A percentile compares a stretch with the other conserved stretches of the same genome.
These are phyloP conservation scores for Scaptodrosophila lebanonensis DNA, from an alignment of 1,140 invertebrate genomes.

Conservation along the genomic window DNA sequence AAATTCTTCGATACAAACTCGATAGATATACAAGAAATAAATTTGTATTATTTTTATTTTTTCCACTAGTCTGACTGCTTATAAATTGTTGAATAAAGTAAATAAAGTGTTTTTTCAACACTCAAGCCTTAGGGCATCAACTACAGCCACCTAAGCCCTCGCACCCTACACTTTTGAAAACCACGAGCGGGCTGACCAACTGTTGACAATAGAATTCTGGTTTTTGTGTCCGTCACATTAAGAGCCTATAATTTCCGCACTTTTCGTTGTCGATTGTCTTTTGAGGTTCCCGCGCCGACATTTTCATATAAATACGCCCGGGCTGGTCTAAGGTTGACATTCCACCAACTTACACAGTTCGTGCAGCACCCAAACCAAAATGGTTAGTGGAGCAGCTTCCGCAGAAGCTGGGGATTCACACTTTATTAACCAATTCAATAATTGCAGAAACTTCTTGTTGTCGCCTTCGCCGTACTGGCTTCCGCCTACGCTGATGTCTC, in stretches of 20 bases:
- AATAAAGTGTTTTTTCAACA: no score
- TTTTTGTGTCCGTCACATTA: constrained; percentile 60
- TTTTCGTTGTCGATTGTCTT: constrained; percentile 33
- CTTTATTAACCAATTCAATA: background rate
- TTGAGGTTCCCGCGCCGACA: constrained; percentile 14
- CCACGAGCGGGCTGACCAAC: constrained; percentile 4
- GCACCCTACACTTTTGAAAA: constrained; percentile 34
- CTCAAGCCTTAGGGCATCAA: no score
- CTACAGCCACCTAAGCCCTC: background rate
- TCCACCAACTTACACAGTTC: constrained; percentile 39
- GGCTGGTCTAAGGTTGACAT: constrained; percentile 16
- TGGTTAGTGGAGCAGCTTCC: constrained; percentile 36
- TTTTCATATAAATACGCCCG: constrained; percentile 58
- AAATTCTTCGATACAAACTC: no score
- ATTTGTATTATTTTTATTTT: no score
- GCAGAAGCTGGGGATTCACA: background rate
- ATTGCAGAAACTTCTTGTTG: constrained; percentile 57
- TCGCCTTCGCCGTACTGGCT: constrained; percentile 61
- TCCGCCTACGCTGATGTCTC: constrained; percentile 68
- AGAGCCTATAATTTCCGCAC: constrained; percentile 57
- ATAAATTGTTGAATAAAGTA: no score
- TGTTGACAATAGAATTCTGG: constrained; percentile 57
- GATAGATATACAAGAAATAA: no score
- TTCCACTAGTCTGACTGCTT: no score
- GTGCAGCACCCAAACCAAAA: constrained; percentile 53